Base-by-base conservation (phyloP, 2,888 invertebrate species). In the Acronicta psi region DNA sequence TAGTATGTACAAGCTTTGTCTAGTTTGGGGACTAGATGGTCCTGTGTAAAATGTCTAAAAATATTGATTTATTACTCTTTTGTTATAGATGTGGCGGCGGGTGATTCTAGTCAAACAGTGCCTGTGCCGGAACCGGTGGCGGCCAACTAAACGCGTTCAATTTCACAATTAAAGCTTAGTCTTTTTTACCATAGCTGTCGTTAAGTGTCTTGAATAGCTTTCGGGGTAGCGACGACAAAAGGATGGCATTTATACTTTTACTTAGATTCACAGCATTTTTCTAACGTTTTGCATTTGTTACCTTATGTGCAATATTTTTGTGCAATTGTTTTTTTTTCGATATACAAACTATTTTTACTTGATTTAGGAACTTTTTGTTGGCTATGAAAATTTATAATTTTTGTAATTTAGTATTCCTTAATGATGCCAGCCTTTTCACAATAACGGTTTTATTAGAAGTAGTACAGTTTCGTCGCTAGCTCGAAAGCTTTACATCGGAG, bases 161-260 rank as follows among this genome's bases (percentile, higher is more conserved):
- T 64, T 73, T 71, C 73, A 77, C 73, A 73, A 68, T 63, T 63
- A 69, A 79, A 75, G 81, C 84, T 86, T 87, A 87, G 75, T 86
- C 80, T 89, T 88, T 88, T 87, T 77, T 88, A 87, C 87, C 86
- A 87, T 83, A 87, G 69, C 69, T 70, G 65, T 69, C 69, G 63
- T 69, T 67, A 73, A 74, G 74, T 74, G 69, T 69, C 69, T 68
- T 72, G 65, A 80, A 77, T 76, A 76, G 80, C 78, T 84, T 71
- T 78, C 69, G 73, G 53, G 69, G 73, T 77, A 77, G 75, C 73
- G 75, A 67, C 55, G 59, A 31, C 56, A 55, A 43, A 50, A 57
- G 49, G 54, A 51, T 55, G 45, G 59, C 54, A 38, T 31, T 61
- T 55, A n/a, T 63, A 49, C 2, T 9, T 20, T 41, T 20, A 16